phyloP scores from a whole-genome alignment of 1,140 invertebrate species.

The Diabrotica undecimpunctata region DNA sequence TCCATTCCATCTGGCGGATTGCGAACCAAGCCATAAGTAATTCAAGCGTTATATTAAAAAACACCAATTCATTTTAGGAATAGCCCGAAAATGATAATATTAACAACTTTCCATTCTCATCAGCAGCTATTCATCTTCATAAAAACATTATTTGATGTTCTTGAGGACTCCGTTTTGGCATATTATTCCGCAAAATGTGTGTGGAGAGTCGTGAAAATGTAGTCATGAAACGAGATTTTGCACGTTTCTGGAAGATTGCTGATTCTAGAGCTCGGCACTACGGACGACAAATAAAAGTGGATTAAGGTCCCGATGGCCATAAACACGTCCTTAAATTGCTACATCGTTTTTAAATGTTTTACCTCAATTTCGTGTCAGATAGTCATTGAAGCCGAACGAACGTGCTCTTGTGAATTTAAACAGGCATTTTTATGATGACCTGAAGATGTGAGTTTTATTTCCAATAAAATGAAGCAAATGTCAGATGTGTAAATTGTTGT shows the following conservation, averaged over 20 bases:
- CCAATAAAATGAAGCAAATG: too few species aligned
- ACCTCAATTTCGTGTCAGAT: background rate
- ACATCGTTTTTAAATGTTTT: constrained; percentile 9
- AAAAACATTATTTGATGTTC: constrained; percentile 10
- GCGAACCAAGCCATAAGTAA: too few species aligned
- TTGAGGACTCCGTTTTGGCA: background rate
- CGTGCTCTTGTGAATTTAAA: background rate
- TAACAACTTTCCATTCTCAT: background rate
- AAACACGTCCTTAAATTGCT: constrained; percentile 12
- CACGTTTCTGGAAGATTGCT: constrained; percentile 11
- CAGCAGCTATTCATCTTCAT: constrained; percentile 4
- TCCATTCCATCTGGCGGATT: too few species aligned
- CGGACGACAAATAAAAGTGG: constrained; percentile 13
- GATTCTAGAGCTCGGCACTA: constrained; percentile 7
- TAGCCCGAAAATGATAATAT: background rate
- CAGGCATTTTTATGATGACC: background rate
- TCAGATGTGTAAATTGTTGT: too few species aligned
- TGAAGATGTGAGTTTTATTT: background rate
- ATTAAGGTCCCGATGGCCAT: constrained; percentile 9
- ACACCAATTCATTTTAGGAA: background rate
- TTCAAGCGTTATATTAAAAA: too few species aligned
- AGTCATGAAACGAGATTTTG: constrained; percentile 14
- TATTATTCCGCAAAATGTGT: constrained; percentile 8
- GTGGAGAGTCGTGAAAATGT: constrained; percentile 6
- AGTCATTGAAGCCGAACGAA: background rate